Evolutionary conservation across 2,797 vertebrate species (phyloP), one percentile per base, ranked within the genome.

Genomic region (Cirrhinus mrigala): DNA sequence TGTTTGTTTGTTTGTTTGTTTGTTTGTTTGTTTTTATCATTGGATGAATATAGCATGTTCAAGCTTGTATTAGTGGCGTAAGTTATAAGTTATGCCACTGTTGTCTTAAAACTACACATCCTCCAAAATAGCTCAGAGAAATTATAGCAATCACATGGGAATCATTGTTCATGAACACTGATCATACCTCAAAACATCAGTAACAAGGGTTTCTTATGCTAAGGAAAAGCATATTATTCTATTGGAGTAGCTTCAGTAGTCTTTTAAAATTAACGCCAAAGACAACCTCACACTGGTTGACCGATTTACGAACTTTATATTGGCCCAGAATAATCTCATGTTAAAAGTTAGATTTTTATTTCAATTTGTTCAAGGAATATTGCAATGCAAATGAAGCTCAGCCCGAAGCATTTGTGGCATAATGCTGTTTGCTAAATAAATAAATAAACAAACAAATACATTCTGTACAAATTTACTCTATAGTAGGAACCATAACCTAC

Each of bases 111-210:
- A 95, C 84, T 95, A 94, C 94, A 92, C 90, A 92, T 91, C 92
- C 92, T 94, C 93, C 93, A 95, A 95, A 95, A 95, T 94, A 93
- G 94, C 95, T 94, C 93, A 94, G 94, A 94, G 94, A 95, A 92
- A 91, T 87, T 80, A 86, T 90, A 94, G 92, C 94, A 94, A 94
- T 75, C 50, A 54, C 50, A 93, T 92, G 89, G 90, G 94, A 64
- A 64, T 64, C 27, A 90, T 93, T 92, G 93, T 95, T 94, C n/a
- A 58, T 60, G 22, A 77, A 60, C 33, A 44, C 54, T 77, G 24
- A 50, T 16, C 14, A n/a, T 24, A 37, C 20, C 48, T 40, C 48
- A n/a, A 52, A 80, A 62, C 60, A 68, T 80, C 62, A n/a, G 11
- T 8, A 50, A 64, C 18, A 50, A 8, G 9, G 0, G n/a, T 62